Evolutionary conservation across 2,113 vertebrate species (phyloP), one percentile per base, ranked within the genome.

Genomic region (Fregata magnificens): DNA sequence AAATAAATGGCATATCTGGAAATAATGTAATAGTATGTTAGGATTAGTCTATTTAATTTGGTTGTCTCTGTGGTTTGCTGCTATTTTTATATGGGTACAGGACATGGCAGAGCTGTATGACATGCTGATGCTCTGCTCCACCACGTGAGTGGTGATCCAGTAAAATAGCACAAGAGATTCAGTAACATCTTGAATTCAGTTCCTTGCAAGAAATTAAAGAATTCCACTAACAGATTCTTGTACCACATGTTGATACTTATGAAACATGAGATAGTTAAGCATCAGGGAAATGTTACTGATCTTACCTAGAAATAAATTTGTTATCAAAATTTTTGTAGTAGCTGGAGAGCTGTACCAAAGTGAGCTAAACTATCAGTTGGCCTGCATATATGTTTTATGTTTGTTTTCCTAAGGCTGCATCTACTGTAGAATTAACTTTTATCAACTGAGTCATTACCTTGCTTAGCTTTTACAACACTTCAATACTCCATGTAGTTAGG

Each of bases 401-500:
- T 82, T 95, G 71, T 61, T 55, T 83, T 78, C 65, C 69, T 87
- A 82, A 87, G 42, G 29, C 24, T 84, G 32, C 24, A 77, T 81
- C 72, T 86, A n/a, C 32, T 49, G 38, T 47, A 76, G 50, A 93
- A 67, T 73, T 82, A 81, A 90, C 28, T 92, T 85, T 72, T 82
- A 44, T 70, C 50, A 73, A 13, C 20, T 69, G 91, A 90, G 36
- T 79, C 84, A n/a, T 66, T 91, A 31, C 21, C 53, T 78, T 76
- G 31, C 38, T 66, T 93, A 87, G 25, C 55, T 94, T 95, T 77
- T 74, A 50, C n/a, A 93, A 40, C 26, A 70, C 16, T 95, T 91
- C 62, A 52, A 32, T 53, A 69, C 31, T 71, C 38, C 31, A 16
- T 29, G 34, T n/a, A 82, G 34, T 65, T 81, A 77, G 45, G 19